Base-by-base conservation (phyloP, 53 echinoderm and acorn worm species). In the Holothuria scabra region DNA sequence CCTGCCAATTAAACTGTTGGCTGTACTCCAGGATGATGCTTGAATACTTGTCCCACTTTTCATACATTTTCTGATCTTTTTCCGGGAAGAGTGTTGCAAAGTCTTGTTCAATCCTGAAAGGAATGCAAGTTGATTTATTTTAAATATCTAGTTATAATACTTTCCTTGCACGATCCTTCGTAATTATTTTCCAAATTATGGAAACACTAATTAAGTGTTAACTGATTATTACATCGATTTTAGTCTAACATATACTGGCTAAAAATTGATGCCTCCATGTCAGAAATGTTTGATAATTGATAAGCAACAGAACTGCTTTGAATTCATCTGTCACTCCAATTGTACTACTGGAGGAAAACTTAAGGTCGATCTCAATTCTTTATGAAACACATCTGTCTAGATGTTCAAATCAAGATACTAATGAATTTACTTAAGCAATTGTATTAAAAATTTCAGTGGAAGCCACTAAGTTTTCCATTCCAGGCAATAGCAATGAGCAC, bases 51-150 rank as follows among this genome's bases (percentile, higher is more conserved):
- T 74, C 74, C 74, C 74, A 74, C 46, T 74, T 74, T 26, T 74
- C 74, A 41, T 74, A 14, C 0, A 74, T 19, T 74, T 74, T 74
- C 5, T 74, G 19, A 37, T 74, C 74, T 44, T 49, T 74, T 22
- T 41, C 74, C 9, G 37, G 74, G 44, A 9, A 74, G 16, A 74
- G 41, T 74, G 74, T 49, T 38, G 44, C 74, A 74, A 74, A 74
- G 25, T 74, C 74, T 74, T 74, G 74, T 74, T 74, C 52, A 41
- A 74, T 74, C 52, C 48, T 48, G 44, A 74, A 48, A 74, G 16
- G 10, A 70, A 70, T 26, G 64, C 4, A 28, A 28, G 30, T 28
- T 63, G 26, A 30, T 8, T 8, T 16, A 23, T 63, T 63, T 63
- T 8, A 28, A 63, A 28, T 63, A 8, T 63, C 26, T 63, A 63